Evolutionary conservation across 2,797 vertebrate species (phyloP), one percentile per base, ranked within the genome.

Genomic region (Crocodylus rhombifer): DNA sequence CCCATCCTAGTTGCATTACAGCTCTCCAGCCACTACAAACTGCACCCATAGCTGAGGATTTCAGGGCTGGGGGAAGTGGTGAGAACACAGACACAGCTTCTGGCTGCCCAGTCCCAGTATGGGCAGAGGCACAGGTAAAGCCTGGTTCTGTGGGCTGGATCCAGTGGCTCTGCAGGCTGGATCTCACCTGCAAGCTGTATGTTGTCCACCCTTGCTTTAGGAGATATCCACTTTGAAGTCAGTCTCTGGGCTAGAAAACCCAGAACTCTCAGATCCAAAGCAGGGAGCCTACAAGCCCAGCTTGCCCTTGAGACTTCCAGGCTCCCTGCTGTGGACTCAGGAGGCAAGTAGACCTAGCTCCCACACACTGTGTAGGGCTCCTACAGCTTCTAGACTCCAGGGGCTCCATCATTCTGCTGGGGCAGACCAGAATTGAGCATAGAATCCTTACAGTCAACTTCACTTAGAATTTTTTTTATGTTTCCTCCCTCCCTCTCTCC

Each of bases 261-360:
- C 30, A 67, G 82, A 89, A 4, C 30, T 83, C 30, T 55, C 23
- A 74, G 33, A 3, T 33, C 16, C 36, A 4, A 16, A 71, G 21
- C 23, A 15, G 74, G 42, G 25, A 84, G 4, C 36, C 67, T n/a
- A 14, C 56, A 25, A 61, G 61, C 16, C 61, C 42, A 51, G 42
- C 42, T 51, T 65, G 57, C 76, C 8, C 1, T 36, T 78, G 20
- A 1, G 28, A 5, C 13, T 42, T 67, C 33, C n/a, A 80, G 10
- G 8, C 1, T 77, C 82, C 15, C 14, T 26, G 1, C 30, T 26
- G 3, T 6, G 42, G 15, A 64, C 6, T 1, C 1, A 5, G 55
- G 42, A 67, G 28, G 5, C 5, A 73, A 65, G 12, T 21, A 17
- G 8, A 28, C 51, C 80, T 20, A 14, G 1, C 0, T 82, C 11